These are phyloP conservation scores for Thecocarcelia acutangulata DNA, from an alignment of 2,888 invertebrate species.

Conservation along the genomic window DNA sequence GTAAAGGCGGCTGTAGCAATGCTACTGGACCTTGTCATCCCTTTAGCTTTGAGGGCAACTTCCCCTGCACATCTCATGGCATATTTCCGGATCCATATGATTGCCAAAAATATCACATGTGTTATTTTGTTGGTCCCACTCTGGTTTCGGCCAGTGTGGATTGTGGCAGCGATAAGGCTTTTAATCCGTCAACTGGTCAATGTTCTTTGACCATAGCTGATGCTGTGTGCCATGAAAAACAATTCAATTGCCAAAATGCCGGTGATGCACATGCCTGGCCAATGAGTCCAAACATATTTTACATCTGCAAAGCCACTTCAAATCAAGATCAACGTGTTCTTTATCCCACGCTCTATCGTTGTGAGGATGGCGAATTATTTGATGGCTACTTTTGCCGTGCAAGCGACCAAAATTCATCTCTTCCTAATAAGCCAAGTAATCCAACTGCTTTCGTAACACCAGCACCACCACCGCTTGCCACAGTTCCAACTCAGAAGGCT, in stretches of 20 bases:
- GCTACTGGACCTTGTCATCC: constrained; percentile 80
- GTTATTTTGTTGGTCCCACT: constrained; percentile 78
- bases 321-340: constrained; percentile 77
- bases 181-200: constrained; percentile 78
- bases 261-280: constrained; percentile 80
- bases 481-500: constrained; percentile 12
- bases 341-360: constrained; percentile 80
- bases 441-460: constrained; percentile 43
- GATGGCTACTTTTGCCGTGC: constrained; percentile 71
- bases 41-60: constrained; percentile 79
- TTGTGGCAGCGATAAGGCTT: constrained; percentile 79
- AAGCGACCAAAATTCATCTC: background rate
- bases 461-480: background rate
- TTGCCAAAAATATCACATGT: constrained; percentile 81
- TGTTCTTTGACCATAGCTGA: constrained; percentile 77
- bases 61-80: constrained; percentile 80
- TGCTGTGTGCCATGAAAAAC: constrained; percentile 74
- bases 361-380: constrained; percentile 79
- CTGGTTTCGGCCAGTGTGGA: constrained; percentile 79
- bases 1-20: constrained; percentile 77
- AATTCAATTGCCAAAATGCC: constrained; percentile 76
- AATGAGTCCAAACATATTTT: constrained; percentile 79
- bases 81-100: constrained; percentile 81
- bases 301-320: constrained; percentile 80
- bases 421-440: background rate